Conservation (phyloP, 2,888 invertebrate species). For the Dicycla oo region DNA sequence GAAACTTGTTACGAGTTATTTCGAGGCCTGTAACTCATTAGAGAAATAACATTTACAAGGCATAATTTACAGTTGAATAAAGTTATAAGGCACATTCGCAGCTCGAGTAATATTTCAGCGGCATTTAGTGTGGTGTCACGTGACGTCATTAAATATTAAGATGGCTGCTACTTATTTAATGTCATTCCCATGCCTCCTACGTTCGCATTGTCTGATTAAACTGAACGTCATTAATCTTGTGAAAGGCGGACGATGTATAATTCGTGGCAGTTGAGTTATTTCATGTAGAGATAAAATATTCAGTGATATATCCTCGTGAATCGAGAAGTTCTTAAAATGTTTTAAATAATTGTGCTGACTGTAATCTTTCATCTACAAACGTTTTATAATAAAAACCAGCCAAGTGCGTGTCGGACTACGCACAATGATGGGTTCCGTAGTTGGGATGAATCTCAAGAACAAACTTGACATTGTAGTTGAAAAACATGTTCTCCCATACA, state of each 20-base stretch:
- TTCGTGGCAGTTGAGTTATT: conserved; percentile 23
- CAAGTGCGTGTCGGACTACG: too few species aligned
- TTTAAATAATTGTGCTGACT: background rate
- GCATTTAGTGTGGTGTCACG: conserved; percentile 5
- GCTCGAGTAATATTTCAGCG: conserved; percentile 7
- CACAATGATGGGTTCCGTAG: too few species aligned
- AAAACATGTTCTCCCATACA: too few species aligned
- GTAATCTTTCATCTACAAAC: background rate
- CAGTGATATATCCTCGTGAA: conserved; percentile 7
- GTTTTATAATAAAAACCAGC: background rate
- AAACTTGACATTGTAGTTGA: too few species aligned
- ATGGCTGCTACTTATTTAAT: conserved; percentile 17
- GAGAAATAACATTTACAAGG: conserved; percentile 29
- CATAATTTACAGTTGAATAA: conserved; percentile 23
- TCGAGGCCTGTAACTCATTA: conserved; percentile 20
- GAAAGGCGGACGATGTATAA: conserved; percentile 31
- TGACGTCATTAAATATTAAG: conserved; percentile 44
- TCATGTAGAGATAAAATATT: conserved; percentile 31
- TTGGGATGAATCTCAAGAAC: too few species aligned
- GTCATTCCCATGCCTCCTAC: conserved; percentile 26
- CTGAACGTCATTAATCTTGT: conserved; percentile 46
- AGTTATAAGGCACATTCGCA: conserved; percentile 10
- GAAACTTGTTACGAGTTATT: conserved; percentile 8
- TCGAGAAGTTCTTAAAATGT: conserved; percentile 5
- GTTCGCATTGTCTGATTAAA: conserved; percentile 39